Percentiles rank a stretch among this genome's conserved stretches.
Evolutionary conservation across 1,140 invertebrate species (phyloP).

Genomic region (Fragariocoptes setiger): DNA sequence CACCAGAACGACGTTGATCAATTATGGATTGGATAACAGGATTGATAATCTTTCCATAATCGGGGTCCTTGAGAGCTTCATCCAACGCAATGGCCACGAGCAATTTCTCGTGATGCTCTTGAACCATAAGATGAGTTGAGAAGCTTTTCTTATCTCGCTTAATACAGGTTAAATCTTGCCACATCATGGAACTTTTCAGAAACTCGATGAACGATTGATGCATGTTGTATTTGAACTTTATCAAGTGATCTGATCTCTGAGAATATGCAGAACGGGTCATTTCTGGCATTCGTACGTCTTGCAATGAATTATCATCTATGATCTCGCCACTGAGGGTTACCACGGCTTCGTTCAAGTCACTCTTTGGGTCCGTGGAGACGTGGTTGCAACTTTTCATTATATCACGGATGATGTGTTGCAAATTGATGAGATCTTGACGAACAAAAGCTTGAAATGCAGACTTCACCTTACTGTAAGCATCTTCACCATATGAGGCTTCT

Average conservation of each 20-base stretch:
- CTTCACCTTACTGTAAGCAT: conserved; percentile 2
- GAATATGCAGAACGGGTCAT: too few relatives aligned
- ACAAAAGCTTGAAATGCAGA: neutral
- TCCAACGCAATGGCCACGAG: conserved; percentile 33
- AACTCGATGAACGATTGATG: conserved; percentile 30
- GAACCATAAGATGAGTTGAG: conserved; percentile 29
- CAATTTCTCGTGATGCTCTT: conserved; percentile 38
- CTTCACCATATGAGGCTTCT: neutral
- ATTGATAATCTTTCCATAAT: conserved; percentile 18
- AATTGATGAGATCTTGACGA: neutral
- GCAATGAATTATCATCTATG: too few relatives aligned
- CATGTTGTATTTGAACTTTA: too few relatives aligned
- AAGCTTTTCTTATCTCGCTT: conserved; percentile 24
- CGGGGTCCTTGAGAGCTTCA: conserved; percentile 20
- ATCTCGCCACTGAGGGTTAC: too few relatives aligned
- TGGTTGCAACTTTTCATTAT: conserved; percentile 18
- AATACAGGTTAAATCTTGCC: conserved; percentile 28
- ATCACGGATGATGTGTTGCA: neutral
- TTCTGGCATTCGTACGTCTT: too few relatives aligned
- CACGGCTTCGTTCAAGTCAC: too few relatives aligned
- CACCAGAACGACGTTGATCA: too few relatives aligned
- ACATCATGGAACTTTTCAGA: conserved; percentile 36
- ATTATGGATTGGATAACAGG: conserved; percentile 26
- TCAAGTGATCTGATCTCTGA: too few relatives aligned
- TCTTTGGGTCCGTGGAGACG: too few relatives aligned